These are phyloP conservation scores for Diglossa brunneiventris DNA, from an alignment of 2,113 vertebrate genomes.

Conservation along the genomic window DNA sequence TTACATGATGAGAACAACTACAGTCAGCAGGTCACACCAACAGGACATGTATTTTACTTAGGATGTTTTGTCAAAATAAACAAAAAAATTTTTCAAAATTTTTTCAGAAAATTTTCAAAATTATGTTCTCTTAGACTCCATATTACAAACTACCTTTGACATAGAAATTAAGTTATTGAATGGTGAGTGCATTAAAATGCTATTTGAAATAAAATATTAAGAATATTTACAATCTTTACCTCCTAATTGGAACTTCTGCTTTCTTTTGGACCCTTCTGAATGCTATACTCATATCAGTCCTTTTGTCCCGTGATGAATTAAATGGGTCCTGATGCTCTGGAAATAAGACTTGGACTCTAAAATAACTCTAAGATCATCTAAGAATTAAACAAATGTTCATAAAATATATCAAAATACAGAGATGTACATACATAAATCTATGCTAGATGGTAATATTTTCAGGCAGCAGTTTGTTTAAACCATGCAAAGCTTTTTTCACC, in stretches of 20 bases:
- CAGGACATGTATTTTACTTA: neutral
- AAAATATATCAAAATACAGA: neutral
- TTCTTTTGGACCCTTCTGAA: slow-evolving; percentile 47
- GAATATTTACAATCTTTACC: slow-evolving; percentile 51
- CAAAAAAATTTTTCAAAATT: no score
- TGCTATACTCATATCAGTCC: slow-evolving; percentile 56
- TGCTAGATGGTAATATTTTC: neutral
- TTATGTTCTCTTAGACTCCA: neutral
- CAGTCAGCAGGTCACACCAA: neutral
- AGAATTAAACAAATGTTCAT: accelerated
- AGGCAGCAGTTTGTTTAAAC: neutral
- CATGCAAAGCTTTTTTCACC: neutral
- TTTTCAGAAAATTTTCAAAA: neutral
- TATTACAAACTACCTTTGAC: neutral
- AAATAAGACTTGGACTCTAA: slow-evolving; percentile 20
- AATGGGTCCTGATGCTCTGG: slow-evolving; percentile 63
- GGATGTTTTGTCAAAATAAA: neutral
- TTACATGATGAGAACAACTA: neutral
- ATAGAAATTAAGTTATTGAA: neutral
- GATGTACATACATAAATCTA: accelerated
- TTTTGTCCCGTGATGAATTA: slow-evolving; percentile 76
- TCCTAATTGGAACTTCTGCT: slow-evolving; percentile 31
- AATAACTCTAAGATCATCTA: neutral
- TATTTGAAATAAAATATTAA: slow-evolving; percentile 21
- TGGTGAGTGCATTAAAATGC: neutral